Evolutionary conservation across 2,888 invertebrate species (phyloP).

Genomic region (Herminia tarsipennalis): DNA sequence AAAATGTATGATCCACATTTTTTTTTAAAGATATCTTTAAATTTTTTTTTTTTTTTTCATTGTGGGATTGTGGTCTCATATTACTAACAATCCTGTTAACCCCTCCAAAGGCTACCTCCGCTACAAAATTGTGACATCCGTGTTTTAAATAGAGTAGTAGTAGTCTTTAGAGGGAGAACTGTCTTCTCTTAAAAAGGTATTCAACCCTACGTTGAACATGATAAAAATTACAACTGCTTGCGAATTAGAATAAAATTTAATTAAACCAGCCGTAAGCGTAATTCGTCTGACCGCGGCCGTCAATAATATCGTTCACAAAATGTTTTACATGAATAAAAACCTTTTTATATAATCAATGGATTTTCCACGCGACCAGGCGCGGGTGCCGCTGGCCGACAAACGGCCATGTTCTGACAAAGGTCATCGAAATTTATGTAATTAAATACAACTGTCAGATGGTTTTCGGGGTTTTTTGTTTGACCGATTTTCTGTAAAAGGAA

Average conservation of each 20-base stretch:
- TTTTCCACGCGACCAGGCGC: conserved; percentile 53
- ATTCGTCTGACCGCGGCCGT: conserved; percentile 28
- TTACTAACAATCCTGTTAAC: no score
- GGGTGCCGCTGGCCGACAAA: conserved; percentile 54
- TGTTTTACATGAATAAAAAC: conserved; percentile 51
- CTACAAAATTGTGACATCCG: no score
- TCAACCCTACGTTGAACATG: not conserved
- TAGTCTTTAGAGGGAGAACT: no score
- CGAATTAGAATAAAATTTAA: conserved; percentile 33
- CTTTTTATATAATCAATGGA: conserved; percentile 58
- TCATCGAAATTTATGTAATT: conserved; percentile 55
- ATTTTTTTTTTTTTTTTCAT: no score
- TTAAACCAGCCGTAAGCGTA: conserved; percentile 37
- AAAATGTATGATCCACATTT: no score
- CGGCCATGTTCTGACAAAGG: conserved; percentile 39
- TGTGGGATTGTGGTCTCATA: no score
- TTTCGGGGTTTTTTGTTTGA: conserved; percentile 42
- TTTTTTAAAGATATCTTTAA: no score
- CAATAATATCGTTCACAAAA: conserved; percentile 51
- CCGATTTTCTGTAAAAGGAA: conserved; percentile 17
- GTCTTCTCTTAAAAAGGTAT: no score
- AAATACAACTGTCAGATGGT: conserved; percentile 55
- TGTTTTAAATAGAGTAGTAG: no score
- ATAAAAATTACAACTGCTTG: conserved; percentile 3
- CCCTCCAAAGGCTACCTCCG: no score